phyloP scores from a whole-genome alignment of 1,140 invertebrate genomes.

The Atta colombica region DNA sequence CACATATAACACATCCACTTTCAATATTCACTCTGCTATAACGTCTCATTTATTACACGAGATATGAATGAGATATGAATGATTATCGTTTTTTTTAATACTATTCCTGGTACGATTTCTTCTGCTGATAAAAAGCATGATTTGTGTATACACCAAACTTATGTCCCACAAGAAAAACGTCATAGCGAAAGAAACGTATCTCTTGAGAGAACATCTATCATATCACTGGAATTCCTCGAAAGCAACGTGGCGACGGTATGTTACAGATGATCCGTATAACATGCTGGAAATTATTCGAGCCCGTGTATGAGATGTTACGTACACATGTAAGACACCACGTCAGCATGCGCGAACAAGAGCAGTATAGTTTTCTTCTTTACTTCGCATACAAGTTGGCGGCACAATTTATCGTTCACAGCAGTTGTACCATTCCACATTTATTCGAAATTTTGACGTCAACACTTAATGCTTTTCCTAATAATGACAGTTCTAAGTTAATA shows the following conservation, averaged over 20 bases:
- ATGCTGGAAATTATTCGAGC: conserved; percentile 13
- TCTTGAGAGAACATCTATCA: background rate
- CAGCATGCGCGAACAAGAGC: background rate
- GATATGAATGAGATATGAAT: background rate
- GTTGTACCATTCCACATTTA: background rate
- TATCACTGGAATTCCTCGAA: background rate
- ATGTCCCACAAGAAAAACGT: conserved; percentile 6
- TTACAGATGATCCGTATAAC: conserved; percentile 31
- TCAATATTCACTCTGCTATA: conserved; percentile 7
- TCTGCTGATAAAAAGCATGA: conserved; percentile 7
- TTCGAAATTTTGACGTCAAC: conserved; percentile 25
- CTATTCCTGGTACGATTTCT: conserved; percentile 30
- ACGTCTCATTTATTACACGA: background rate
- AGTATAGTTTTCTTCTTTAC: conserved; percentile 32
- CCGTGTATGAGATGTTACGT: background rate
- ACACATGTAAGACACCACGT: background rate
- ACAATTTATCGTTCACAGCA: conserved; percentile 29
- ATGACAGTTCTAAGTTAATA: background rate
- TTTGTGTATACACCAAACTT: conserved; percentile 20
- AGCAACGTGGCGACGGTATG: background rate
- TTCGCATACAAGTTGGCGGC: background rate
- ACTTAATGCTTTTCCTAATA: background rate
- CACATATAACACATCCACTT: conserved; percentile 6
- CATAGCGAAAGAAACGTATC: conserved; percentile 9
- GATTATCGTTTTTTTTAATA: conserved; percentile 41